A percentile compares a stretch with the other conserved stretches of the same genome.
These are phyloP conservation scores for Phortica magna DNA, from an alignment of 2,888 invertebrate species.

Conservation along the genomic window DNA sequence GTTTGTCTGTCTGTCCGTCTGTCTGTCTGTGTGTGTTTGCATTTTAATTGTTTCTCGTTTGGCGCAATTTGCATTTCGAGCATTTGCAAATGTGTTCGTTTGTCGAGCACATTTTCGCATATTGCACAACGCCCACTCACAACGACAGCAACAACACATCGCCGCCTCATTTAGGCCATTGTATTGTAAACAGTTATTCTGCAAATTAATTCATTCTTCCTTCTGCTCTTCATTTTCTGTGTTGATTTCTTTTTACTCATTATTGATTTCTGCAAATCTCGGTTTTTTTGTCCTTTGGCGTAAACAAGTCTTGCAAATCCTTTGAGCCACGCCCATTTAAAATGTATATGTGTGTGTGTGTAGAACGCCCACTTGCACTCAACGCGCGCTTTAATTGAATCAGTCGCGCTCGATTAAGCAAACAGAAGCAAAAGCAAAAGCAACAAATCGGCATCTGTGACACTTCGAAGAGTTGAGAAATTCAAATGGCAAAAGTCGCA, in stretches of 20 bases:
- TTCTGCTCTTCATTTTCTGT: too few species aligned
- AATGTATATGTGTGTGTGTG: background rate
- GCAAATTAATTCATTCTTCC: too few species aligned
- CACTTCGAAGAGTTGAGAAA: slow-evolving; percentile 31
- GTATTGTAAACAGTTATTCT: too few species aligned
- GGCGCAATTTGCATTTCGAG: background rate
- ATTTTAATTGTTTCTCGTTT: slow-evolving; percentile 17
- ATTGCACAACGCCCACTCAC: too few species aligned
- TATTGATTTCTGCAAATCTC: too few species aligned
- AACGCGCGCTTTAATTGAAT: slow-evolving; percentile 63
- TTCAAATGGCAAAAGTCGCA: slow-evolving; percentile 41
- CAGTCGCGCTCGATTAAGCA: slow-evolving; percentile 65
- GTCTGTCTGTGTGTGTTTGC: background rate
- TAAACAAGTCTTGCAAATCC: too few species aligned
- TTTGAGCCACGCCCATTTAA: too few species aligned
- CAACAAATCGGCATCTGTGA: background rate
- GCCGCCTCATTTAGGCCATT: too few species aligned
- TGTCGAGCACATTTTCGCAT: background rate
- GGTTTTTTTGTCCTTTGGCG: too few species aligned
- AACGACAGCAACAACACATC: too few species aligned
- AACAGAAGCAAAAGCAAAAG: slow-evolving; percentile 53
- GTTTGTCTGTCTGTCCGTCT: background rate
- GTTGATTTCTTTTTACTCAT: too few species aligned
- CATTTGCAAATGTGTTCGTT: background rate
- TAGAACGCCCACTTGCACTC: slow-evolving; percentile 10